Evolutionary conservation across 2,113 vertebrate genomes (phyloP), one percentile per base, ranked within the genome.

Genomic region (Nymphicus hollandicus): DNA sequence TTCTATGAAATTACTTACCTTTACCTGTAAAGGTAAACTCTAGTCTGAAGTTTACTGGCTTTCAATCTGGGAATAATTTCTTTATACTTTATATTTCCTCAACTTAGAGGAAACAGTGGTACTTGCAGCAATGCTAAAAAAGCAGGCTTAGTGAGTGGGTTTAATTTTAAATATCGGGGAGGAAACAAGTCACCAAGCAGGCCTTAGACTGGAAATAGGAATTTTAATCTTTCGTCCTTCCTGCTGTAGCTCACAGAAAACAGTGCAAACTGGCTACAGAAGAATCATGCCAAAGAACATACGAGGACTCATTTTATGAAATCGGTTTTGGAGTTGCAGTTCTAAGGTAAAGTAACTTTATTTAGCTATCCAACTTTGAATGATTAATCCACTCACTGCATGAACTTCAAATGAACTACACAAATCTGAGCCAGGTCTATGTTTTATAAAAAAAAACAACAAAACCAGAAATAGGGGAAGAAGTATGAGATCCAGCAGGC

Each of bases 391-490:
- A 78, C 50, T 81, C 35, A 58, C 68, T 74, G 64, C 29, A 86
- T 91, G 83, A 95, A 94, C 86, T 92, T 78, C 80, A 83, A 86
- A 90, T 95, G 72, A 97, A 88, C 83, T 86, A 81, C 55, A 74
- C 86, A 92, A 81, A 94, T 81, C 52, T 81, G 35, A 78, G 68
- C 23, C 46, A 86, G 37, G 31, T 77, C 60, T 73, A 14, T 22
- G 17, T 64, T 35, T 27, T 0, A 19, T 49, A 63, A 43, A 56
- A 55, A 56, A 46, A 37, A 28, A 7, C 20, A 18, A 24, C 13
- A 53, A 79, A 58, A 12, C 2, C 3, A 84, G 41, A 78, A 89
- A 52, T 6, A 81, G 11, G 8, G 22, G 9, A 1, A 65, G 43
- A 88, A 84, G 49, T 61, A 53, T 29, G 56, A 92, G 77, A 74